Base-by-base conservation (phyloP, 2,888 invertebrate genomes). In the Aphrophora alni region DNA sequence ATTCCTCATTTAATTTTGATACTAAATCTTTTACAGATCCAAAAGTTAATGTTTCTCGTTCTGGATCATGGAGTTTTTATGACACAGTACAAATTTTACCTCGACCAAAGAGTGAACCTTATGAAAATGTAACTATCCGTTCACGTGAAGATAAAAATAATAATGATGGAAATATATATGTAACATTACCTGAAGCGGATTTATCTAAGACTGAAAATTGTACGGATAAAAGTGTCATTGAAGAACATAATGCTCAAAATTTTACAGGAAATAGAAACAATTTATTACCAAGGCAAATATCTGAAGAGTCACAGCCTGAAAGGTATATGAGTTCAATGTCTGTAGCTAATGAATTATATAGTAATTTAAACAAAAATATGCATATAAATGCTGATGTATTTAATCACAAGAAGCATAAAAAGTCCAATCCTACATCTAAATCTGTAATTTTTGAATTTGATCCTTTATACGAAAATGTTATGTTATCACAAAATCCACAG, bases 391-490 rank as follows among this genome's bases (percentile, higher is more conserved):
- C 76, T 2, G 59, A 73, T 27, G 75, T 44, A 80, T 21, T 69
- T n/a, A 70, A 70, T 21, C 33, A 38, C n/a, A 51, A 72, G 44
- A 71, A 72, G n/a, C 5, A 21, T 21, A n/a, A 59, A 59, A 59
- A 59, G 0, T 2, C 3, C 21, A 21, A 1, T n/a, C 21, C 26
- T 38, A 25, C 77, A 28, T 80, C 85, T 4, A 83, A 84, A 59
- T 85, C 93, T 86, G 90, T 94, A n/a, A 91, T 95, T 75, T 90
- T 92, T 87, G 93, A 94, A 87, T 95, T 95, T 88, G 95, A 95
- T 88, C 95, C 93, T 72, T 83, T 87, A 17, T 85, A 84, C 83
- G 85, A 84, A 74, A 84, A 80, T 27, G n/a, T 38, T 10, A 26
- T 72, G 21, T 59, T 59, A 7, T 38, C 28, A 69, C 68, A 76